Percentiles rank a stretch among this genome's conserved stretches.
Evolutionary conservation across 2,113 vertebrate species (phyloP).

Genomic region (Hassar affinis): DNA sequence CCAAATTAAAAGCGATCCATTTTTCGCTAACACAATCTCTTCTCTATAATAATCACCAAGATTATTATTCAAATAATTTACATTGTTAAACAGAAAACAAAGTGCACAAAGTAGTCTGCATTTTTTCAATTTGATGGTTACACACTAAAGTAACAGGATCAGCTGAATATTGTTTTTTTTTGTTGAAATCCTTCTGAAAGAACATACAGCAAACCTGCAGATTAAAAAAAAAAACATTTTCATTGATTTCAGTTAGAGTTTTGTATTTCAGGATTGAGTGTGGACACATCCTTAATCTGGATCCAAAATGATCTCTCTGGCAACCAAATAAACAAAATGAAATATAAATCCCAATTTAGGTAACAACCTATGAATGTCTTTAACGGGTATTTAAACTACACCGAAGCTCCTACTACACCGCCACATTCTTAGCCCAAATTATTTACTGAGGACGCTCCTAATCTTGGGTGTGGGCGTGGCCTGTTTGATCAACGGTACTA

Average conservation of each 20-base stretch:
- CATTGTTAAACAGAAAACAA: not conserved
- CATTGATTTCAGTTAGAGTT: not conserved
- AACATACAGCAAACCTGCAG: not conserved
- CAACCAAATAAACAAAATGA: not conserved
- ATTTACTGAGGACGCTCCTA: not conserved
- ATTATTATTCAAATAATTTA: not conserved
- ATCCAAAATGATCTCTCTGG: not conserved
- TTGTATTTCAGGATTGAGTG: not conserved
- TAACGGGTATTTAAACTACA: not conserved
- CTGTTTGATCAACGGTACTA: not conserved
- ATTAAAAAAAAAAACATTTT: not conserved
- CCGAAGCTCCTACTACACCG: not conserved
- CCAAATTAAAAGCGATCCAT: not conserved
- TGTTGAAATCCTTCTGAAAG: not conserved
- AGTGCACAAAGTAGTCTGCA: not conserved
- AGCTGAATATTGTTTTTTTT: not conserved
- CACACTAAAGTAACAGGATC: not conserved
- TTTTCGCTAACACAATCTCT: not conserved
- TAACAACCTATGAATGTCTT: not conserved
- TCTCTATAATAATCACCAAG: constrained; percentile 2
- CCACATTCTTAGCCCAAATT: too few species aligned
- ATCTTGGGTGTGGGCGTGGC: too few species aligned
- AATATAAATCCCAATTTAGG: not conserved
- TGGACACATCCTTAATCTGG: not conserved
- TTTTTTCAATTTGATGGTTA: not conserved